Evolutionary conservation across 2,888 invertebrate species (phyloP).

Genomic region (Apomyelois bistriatella): DNA sequence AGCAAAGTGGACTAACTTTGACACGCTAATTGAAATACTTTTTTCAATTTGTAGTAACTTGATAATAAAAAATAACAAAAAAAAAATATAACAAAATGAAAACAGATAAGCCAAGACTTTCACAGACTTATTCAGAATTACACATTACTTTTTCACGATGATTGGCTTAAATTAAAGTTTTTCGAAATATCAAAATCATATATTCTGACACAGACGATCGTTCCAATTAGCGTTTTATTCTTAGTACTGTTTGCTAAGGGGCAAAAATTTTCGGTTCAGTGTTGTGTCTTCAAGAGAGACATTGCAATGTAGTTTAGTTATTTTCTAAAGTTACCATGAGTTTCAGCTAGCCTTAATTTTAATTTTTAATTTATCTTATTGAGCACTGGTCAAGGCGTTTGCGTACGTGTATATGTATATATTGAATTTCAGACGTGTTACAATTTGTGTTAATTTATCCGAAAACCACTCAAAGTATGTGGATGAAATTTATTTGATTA

Average conservation of each 20-base stretch:
- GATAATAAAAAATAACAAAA: too few relatives aligned
- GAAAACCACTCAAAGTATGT: background rate
- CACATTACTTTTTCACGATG: too few relatives aligned
- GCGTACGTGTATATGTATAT: conserved; percentile 52
- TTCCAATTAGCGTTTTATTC: background rate
- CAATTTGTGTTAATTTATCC: background rate
- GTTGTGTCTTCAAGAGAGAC: conserved; percentile 49
- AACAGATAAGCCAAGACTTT: too few relatives aligned
- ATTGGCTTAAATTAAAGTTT: too few relatives aligned
- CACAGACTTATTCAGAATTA: too few relatives aligned
- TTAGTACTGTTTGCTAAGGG: background rate
- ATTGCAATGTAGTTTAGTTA: conserved; percentile 62
- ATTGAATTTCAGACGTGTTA: conserved; percentile 22
- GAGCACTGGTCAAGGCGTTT: conserved; percentile 61
- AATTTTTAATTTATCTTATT: conserved; percentile 54
- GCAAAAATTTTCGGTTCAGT: background rate
- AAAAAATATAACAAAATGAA: too few relatives aligned
- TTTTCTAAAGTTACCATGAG: conserved; percentile 77
- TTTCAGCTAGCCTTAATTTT: conserved; percentile 73
- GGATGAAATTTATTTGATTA: background rate
- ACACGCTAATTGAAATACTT: background rate
- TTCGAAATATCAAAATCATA: too few relatives aligned
- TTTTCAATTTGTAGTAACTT: background rate
- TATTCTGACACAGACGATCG: too few relatives aligned
- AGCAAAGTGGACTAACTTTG: background rate